phyloP scores from a whole-genome alignment of 2,888 invertebrate genomes.

The Bellardia pandia region DNA sequence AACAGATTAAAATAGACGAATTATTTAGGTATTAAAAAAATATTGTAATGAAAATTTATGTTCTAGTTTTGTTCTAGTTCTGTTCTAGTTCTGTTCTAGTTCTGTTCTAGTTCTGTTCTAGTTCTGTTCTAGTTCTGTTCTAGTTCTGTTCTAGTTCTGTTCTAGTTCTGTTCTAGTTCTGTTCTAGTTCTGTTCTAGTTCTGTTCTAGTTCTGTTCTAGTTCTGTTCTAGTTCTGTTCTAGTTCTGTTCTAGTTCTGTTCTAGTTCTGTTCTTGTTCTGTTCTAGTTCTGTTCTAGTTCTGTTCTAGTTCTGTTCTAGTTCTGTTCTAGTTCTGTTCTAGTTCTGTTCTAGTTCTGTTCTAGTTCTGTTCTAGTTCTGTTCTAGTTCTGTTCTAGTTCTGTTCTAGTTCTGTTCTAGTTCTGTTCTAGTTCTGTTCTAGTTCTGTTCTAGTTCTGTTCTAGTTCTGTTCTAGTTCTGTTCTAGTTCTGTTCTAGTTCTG shows the following conservation, averaged over 20 bases:
- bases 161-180: neutral
- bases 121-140: no score
- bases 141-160: no score
- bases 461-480: neutral
- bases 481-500: constrained; percentile 10
- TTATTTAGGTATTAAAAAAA: no score
- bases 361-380: neutral
- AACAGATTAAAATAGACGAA: neutral
- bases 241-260: constrained; percentile 10
- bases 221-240: constrained; percentile 9
- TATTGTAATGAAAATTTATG: no score
- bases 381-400: no score
- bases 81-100: no score
- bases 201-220: constrained; percentile 7
- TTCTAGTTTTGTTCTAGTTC: no score
- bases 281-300: constrained; percentile 11
- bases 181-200: constrained; percentile 11
- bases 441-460: no score
- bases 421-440: no score
- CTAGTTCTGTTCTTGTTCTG: constrained; percentile 10
- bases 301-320: constrained; percentile 5
- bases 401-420: no score
- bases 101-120: no score
- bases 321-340: constrained; percentile 11
- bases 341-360: constrained; percentile 7